These are phyloP conservation scores for Meteorus sp. DNA, from an alignment of 1,140 invertebrate genomes.

Conservation along the genomic window DNA sequence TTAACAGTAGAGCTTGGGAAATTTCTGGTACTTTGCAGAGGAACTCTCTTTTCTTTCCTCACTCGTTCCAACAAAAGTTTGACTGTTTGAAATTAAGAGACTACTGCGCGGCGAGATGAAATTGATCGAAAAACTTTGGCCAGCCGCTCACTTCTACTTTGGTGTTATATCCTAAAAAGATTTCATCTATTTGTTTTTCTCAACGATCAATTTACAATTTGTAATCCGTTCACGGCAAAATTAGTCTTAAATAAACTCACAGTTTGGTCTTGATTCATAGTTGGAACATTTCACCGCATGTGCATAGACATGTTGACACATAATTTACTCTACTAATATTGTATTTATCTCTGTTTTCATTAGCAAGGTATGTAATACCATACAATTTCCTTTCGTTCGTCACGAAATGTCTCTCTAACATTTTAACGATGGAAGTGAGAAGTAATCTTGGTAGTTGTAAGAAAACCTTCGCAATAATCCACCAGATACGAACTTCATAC, in stretches of 20 bases:
- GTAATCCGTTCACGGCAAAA: constrained; percentile 16
- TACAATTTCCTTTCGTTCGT: no score
- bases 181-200: constrained; percentile 18
- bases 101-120: constrained; percentile 9
- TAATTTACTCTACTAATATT: no score
- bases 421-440: no score
- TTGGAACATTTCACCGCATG: no score
- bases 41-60: neutral
- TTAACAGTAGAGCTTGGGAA: neutral
- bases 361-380: no score
- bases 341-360: no score
- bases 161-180: no score
- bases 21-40: constrained; percentile 6
- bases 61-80: neutral
- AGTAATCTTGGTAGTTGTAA: no score
- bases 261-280: neutral
- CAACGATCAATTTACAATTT: constrained; percentile 22
- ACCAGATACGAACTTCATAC: no score
- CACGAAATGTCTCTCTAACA: no score
- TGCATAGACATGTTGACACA: no score
- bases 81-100: constrained; percentile 7
- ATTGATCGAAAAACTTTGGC: constrained; percentile 22
- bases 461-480: no score
- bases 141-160: neutral
- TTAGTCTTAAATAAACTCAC: constrained; percentile 1